phyloP scores from a whole-genome alignment of 2,888 invertebrate genomes.

The Coronaproctus castanopsis region DNA sequence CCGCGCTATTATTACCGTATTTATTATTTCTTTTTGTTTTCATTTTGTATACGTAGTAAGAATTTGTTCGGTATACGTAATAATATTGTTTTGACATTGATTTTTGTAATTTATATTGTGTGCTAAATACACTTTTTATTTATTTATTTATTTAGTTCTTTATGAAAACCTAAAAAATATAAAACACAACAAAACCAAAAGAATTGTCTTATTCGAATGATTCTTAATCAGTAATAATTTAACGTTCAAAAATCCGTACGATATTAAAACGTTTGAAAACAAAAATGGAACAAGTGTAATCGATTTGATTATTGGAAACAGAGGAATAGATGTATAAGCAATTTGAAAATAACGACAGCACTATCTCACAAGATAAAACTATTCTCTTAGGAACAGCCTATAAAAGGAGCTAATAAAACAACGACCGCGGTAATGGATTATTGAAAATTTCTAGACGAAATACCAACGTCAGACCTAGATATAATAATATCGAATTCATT shows the following conservation, averaged over 20 bases:
- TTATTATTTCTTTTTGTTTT: too few relatives aligned
- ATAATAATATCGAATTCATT: not conserved
- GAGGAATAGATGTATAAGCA: not conserved
- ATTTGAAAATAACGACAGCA: not conserved
- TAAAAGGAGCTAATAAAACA: not conserved
- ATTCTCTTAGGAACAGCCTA: not conserved
- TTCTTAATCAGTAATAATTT: not conserved
- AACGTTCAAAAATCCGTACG: not conserved
- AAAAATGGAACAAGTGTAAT: not conserved
- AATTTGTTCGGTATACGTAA: too few relatives aligned
- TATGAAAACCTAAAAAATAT: not conserved
- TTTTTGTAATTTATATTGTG: too few relatives aligned
- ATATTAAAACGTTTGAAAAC: not conserved
- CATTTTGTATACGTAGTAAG: too few relatives aligned
- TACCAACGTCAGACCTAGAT: not conserved
- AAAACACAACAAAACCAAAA: not conserved
- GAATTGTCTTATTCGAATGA: not conserved
- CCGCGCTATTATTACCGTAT: too few relatives aligned
- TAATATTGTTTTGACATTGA: too few relatives aligned
- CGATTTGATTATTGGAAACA: not conserved
- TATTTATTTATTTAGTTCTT: too few relatives aligned
- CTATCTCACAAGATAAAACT: not conserved
- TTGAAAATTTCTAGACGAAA: not conserved
- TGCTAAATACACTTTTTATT: too few relatives aligned
- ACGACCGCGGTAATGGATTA: not conserved